Evolutionary conservation across 2,797 vertebrate genomes (phyloP), one percentile per base, ranked within the genome.

Genomic region (Oreochromis mossambicus): DNA sequence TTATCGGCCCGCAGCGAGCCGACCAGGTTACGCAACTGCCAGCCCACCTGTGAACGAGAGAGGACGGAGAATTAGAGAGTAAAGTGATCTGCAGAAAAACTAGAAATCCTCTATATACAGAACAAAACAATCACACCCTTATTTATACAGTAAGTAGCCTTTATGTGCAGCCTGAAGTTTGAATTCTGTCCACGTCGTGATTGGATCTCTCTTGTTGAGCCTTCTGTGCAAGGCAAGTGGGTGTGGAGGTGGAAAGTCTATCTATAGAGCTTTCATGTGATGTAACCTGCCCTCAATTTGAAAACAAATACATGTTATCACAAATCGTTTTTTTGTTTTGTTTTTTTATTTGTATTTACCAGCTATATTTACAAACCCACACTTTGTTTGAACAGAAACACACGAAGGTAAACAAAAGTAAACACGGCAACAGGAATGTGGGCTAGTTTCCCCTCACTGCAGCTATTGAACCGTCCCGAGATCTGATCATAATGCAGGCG

Each of bases 1-100:
- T 97, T 97, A 93, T 98, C 97, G 82, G 97, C 97, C 55, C 97
- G 93, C 94, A 98, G 89, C 2, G 97, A 97, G 89, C 97, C 97
- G 17, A 98, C 97, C 80, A 98, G 94, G 95, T 98, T 98, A 86
- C 97, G 98, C 63, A 99, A 92, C 95, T 98, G 97, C 98, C 97
- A 98, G 93, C 98, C 98, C 94, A 99, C 97, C 97, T 98, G 91
- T 85, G 88, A 93, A 84, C 48, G 80, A 52, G 85, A 56, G 82
- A 80, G 26, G 83, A 88, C 26, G 75, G 21, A 80, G 38, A 79
- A 75, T 90, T 82, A 90, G 43, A 43, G 54, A 50, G 34, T 79
- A 81, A 75, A 32, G 70, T n/a, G 7, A 75, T 32, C 46, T 11
- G 24, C 24, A 51, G 56, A 21, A 38, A 55, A 76, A 51, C 26